Evolutionary conservation across 2,888 invertebrate genomes (phyloP).

Genomic region (Phrixothrix hirtus): DNA sequence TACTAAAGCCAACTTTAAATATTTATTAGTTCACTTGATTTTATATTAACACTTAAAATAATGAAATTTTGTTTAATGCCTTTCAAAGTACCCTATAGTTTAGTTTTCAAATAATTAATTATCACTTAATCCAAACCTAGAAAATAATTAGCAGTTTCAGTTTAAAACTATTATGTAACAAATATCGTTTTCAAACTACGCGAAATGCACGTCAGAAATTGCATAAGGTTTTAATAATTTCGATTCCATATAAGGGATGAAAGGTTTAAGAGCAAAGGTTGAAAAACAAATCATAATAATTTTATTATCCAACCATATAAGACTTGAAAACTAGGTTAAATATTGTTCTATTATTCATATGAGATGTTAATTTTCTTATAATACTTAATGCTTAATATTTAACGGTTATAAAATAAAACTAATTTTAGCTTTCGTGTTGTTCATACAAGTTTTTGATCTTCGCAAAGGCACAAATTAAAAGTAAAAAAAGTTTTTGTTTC

Average conservation of each 20-base stretch:
- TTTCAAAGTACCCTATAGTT: too few relatives aligned
- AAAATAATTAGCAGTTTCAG: too few relatives aligned
- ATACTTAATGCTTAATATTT: conserved; percentile 9
- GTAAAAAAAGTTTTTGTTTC: conserved; percentile 12
- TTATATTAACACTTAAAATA: too few relatives aligned
- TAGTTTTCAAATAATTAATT: too few relatives aligned
- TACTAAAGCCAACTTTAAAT: too few relatives aligned
- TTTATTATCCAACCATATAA: conserved; percentile 17
- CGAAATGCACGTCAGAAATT: conserved; percentile 18
- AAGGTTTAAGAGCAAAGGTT: conserved; percentile 17
- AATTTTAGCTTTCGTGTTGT: conserved; percentile 6
- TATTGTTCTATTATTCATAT: conserved; percentile 18
- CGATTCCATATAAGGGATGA: conserved; percentile 20
- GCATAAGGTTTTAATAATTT: conserved; percentile 22
- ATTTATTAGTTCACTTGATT: too few relatives aligned
- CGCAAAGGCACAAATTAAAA: background rate
- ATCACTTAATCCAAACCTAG: too few relatives aligned
- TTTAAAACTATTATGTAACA: too few relatives aligned
- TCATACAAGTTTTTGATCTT: background rate
- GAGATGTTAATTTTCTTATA: conserved; percentile 19
- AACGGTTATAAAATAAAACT: conserved; percentile 3
- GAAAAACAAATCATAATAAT: conserved; percentile 22
- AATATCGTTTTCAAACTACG: too few relatives aligned
- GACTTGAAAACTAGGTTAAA: conserved; percentile 21
- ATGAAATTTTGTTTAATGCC: too few relatives aligned